These are phyloP conservation scores for Phallusia fumigata DNA, from an alignment of 23 tunicate species.

Conservation along the genomic window DNA sequence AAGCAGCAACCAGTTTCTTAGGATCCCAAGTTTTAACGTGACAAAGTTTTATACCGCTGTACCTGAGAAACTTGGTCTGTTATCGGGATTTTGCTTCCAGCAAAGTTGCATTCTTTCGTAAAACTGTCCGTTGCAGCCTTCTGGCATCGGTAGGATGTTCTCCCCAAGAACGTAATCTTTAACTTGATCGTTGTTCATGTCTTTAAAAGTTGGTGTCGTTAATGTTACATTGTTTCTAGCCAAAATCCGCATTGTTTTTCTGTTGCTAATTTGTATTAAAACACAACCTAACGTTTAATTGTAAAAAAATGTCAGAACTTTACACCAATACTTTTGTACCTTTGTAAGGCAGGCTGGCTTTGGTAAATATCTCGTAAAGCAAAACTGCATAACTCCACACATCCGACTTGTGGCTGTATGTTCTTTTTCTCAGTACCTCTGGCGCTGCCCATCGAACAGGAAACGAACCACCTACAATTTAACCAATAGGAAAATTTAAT, in stretches of 20 bases:
- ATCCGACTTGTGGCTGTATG: constrained; percentile 5
- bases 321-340: not conserved
- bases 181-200: not conserved
- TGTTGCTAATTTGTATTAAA: too few species aligned
- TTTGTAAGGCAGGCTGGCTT: constrained; percentile 1
- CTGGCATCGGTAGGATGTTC: not conserved
- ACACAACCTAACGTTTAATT: too few species aligned
- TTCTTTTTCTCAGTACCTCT: not conserved
- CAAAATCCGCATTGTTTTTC: too few species aligned
- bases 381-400: constrained; percentile 18
- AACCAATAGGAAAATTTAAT: not conserved
- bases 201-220: not conserved
- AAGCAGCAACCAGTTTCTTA: too few species aligned
- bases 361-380: constrained; percentile 12
- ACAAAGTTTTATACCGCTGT: not conserved
- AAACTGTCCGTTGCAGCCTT: not conserved
- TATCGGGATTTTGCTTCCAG: not conserved
- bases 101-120: not conserved
- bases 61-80: not conserved
- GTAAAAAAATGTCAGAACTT: too few species aligned
- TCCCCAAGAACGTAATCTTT: not conserved
- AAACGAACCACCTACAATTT: not conserved
- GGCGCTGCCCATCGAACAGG: constrained; percentile 13
- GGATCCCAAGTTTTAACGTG: too few species aligned
- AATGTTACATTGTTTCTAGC: too few species aligned